Base-by-base conservation (phyloP, 1,140 invertebrate species). In the Tenebrio molitor region DNA sequence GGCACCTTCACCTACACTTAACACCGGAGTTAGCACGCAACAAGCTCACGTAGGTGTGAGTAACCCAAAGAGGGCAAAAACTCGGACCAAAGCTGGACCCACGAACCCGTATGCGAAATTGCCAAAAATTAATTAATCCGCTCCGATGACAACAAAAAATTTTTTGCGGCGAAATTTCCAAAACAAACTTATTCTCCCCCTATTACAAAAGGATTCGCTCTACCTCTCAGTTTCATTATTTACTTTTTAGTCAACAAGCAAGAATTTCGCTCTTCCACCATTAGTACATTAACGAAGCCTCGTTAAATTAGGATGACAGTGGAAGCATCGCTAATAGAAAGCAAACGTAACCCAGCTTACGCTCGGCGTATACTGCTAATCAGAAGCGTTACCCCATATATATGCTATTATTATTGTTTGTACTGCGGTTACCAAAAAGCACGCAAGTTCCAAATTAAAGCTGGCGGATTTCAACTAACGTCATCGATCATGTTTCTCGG, bases 251-350 rank as follows among this genome's bases (percentile, higher is more conserved):
- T 21, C 42, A 46, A 23, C 46, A 53, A 12, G 4, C 36, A 39
- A 39, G 36, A 39, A 39, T 39, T 39, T 7, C 36, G 4, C 29
- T 39, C 36, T 39, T 39, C 6, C 12, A 39, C 5, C 36, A 39
- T 39, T 39, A 39, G 36, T 39, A 12, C 36, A 39, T 39, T 39
- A 39, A 53, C 19, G 16, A 19, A 21, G 16, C 46, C 19, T 10
- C 25, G 16, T 53, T 53, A 53, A 53, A 53, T 53, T 53, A 53
- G 46, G 19, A 53, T 23, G 46, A 53, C 46, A 53, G 36, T 39
- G 19, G 46, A 21, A 53, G 46, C 46, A 53, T 21, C 46, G 46
- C 46, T 53, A 53, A 53, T 53, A 53, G 17, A 53, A 53, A 53
- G 46, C 46, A 53, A 53, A 53, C 36, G 36, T 39, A 39, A 39